phyloP scores from a whole-genome alignment of 1,140 invertebrate genomes.

The Lucilia sericata region DNA sequence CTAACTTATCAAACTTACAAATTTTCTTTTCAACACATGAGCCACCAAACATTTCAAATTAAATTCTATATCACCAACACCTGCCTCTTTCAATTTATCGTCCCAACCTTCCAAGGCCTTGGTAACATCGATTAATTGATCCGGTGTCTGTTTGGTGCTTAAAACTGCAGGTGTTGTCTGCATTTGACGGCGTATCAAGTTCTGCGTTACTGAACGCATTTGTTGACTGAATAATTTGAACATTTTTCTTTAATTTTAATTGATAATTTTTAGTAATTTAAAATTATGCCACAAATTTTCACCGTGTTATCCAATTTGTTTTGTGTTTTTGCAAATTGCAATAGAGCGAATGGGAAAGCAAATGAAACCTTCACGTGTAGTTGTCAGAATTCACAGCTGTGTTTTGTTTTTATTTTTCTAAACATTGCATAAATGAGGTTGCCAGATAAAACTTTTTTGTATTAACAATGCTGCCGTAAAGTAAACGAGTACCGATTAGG shows the following conservation, averaged over 20 bases:
- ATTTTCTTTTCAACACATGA: slow-evolving; percentile 63
- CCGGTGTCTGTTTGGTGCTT: not conserved
- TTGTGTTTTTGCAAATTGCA: not conserved
- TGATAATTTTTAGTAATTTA: slow-evolving; percentile 29
- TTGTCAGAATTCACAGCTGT: not conserved
- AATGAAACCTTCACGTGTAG: not conserved
- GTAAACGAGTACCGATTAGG: too few relatives aligned
- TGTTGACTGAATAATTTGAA: slow-evolving; percentile 45
- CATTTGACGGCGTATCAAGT: not conserved
- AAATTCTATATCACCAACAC: slow-evolving; percentile 63
- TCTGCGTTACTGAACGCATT: slow-evolving; percentile 18
- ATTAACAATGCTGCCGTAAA: too few relatives aligned
- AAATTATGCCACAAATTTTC: slow-evolving; percentile 18
- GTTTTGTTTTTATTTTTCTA: not conserved
- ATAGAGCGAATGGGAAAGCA: not conserved
- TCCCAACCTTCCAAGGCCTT: slow-evolving; percentile 59
- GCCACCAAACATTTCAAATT: slow-evolving; percentile 67
- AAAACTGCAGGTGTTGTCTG: slow-evolving; percentile 4
- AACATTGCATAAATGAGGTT: not conserved
- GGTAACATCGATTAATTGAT: slow-evolving; percentile 50
- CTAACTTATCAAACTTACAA: slow-evolving; percentile 52
- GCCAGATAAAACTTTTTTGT: not conserved
- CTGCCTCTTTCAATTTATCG: slow-evolving; percentile 59
- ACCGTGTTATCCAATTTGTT: not conserved
- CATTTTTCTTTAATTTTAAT: slow-evolving; percentile 35